Evolutionary conservation across 1,140 invertebrate genomes (phyloP).

Genomic region (Drosophila lacertosa): DNA sequence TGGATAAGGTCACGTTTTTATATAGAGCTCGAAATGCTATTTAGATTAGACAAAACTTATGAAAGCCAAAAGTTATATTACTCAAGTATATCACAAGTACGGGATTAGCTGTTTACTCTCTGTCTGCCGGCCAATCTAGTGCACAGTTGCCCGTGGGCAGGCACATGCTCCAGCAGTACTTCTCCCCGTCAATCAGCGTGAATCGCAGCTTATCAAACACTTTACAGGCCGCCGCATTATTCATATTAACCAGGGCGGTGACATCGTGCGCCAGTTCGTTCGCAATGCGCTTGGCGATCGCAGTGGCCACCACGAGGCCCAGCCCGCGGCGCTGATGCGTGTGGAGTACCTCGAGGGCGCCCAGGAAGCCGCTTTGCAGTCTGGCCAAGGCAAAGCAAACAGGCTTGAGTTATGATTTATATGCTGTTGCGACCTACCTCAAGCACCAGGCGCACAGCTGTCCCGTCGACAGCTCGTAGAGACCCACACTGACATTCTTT

Average conservation of each 20-base stretch:
- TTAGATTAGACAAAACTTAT: conserved; percentile 6
- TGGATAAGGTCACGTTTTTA: neutral
- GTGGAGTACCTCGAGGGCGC: conserved; percentile 57
- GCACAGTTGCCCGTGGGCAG: conserved; percentile 4
- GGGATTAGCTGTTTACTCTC: neutral
- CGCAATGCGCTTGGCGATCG: conserved; percentile 53
- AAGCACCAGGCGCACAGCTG: conserved; percentile 78
- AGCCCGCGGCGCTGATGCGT: conserved; percentile 60
- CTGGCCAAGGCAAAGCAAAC: conserved; percentile 7
- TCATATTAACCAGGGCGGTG: conserved; percentile 54
- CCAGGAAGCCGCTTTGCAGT: conserved; percentile 70
- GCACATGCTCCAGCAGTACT: conserved; percentile 68
- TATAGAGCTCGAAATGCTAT: neutral
- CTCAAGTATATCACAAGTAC: neutral
- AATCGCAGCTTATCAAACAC: conserved; percentile 60
- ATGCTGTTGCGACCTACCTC: conserved; percentile 33
- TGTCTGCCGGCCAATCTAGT: conserved; percentile 35
- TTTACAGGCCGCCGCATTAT: conserved; percentile 47
- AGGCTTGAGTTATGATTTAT: neutral
- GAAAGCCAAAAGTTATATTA: neutral
- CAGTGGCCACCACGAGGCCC: conserved; percentile 45
- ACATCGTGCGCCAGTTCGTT: conserved; percentile 52
- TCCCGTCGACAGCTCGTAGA: conserved; percentile 47
- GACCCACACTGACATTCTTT: conserved; percentile 62
- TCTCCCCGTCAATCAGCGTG: conserved; percentile 23